phyloP scores from a whole-genome alignment of 1,140 invertebrate species.

The Sycobia sp. region DNA sequence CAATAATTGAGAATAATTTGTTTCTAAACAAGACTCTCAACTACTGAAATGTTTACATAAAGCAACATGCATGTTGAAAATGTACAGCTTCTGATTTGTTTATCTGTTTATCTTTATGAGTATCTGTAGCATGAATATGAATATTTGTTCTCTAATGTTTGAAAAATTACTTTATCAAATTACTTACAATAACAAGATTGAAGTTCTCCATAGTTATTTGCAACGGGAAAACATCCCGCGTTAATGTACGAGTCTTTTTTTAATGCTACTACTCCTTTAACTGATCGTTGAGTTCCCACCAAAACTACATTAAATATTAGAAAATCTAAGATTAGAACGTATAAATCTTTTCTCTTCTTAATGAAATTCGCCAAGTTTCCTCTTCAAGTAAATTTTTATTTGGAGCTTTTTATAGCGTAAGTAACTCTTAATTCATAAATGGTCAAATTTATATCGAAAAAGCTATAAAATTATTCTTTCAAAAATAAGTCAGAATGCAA shows the following conservation, averaged over 20 bases:
- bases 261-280: conserved; percentile 10
- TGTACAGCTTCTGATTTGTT: neutral
- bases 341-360: neutral
- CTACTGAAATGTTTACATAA: too few species aligned
- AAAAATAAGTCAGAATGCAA: conserved; percentile 3
- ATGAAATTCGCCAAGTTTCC: neutral
- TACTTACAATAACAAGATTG: conserved; percentile 33
- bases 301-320: conserved; percentile 1
- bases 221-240: conserved; percentile 27
- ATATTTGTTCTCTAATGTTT: conserved; percentile 12
- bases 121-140: neutral
- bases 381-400: too few species aligned
- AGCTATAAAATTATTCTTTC: conserved; percentile 3
- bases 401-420: too few species aligned
- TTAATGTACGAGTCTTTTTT: conserved; percentile 9
- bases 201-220: conserved; percentile 30
- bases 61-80: too few species aligned
- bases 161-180: conserved; percentile 17
- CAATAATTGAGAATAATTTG: too few species aligned
- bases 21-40: too few species aligned
- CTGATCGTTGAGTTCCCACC: neutral
- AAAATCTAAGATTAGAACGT: neutral
- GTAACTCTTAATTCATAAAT: neutral
- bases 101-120: neutral
- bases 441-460: neutral